A percentile compares a stretch with the other conserved stretches of the same genome.
These are phyloP conservation scores for Gymnocheta viridis DNA, from an alignment of 2,888 invertebrate genomes.

Conservation along the genomic window DNA sequence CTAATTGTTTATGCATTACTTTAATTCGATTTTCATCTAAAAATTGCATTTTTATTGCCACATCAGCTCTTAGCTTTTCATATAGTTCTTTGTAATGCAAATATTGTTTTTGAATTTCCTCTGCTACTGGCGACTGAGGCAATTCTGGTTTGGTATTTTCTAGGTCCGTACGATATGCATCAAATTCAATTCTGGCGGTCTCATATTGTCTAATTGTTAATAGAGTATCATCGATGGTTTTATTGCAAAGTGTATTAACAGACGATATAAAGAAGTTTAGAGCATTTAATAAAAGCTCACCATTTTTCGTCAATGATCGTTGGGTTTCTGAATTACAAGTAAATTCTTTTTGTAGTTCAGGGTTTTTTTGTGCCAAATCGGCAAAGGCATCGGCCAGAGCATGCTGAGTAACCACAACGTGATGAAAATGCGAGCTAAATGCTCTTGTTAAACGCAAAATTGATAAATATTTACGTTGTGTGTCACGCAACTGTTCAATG, in stretches of 20 bases:
- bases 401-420: conserved; percentile 93
- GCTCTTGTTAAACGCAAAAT: conserved; percentile 93
- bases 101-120: conserved; percentile 91
- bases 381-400: conserved; percentile 96
- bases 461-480: conserved; percentile 95
- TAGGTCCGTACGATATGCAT: conserved; percentile 97
- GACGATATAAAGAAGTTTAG: conserved; percentile 98
- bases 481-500: conserved; percentile 95
- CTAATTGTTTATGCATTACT: conserved; percentile 98
- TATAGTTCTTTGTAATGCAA: conserved; percentile 94
- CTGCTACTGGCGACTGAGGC: conserved; percentile 85
- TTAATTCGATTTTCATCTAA: conserved; percentile 98
- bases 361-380: conserved; percentile 97
- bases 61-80: conserved; percentile 95
- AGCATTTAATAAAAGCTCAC: conserved; percentile 94
- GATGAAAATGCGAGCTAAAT: conserved; percentile 93
- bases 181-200: conserved; percentile 93
- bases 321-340: conserved; percentile 98
- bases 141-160: conserved; percentile 88
- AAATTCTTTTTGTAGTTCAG: conserved; percentile 97
- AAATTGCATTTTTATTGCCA: conserved; percentile 96
- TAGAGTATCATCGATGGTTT: conserved; percentile 97
- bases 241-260: conserved; percentile 97
- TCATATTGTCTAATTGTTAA: conserved; percentile 86
- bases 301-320: conserved; percentile 95